These are phyloP conservation scores for Globodera rostochiensis DNA, from an alignment of 1,140 invertebrate species.

Conservation along the genomic window DNA sequence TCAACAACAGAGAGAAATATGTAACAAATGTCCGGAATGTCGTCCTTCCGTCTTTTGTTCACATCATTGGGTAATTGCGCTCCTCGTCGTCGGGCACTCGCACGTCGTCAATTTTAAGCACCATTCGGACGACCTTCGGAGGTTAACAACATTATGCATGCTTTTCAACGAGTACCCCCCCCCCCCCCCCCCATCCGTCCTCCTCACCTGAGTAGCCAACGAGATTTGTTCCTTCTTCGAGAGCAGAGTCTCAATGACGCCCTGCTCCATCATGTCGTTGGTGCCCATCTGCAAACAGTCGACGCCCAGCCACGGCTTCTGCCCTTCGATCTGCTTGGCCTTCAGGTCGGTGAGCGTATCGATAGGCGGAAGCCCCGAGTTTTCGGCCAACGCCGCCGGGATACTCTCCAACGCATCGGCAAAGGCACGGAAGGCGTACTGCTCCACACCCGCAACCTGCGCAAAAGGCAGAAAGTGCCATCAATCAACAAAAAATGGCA, in stretches of 20 bases:
- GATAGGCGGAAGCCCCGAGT: slow-evolving; percentile 89
- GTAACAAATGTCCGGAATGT: not conserved
- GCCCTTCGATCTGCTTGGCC: slow-evolving; percentile 80
- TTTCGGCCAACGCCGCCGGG: slow-evolving; percentile 93
- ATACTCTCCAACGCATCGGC: slow-evolving; percentile 91
- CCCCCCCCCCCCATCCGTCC: too few relatives aligned
- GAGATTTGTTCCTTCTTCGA: slow-evolving; percentile 97
- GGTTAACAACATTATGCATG: slow-evolving; percentile 7
- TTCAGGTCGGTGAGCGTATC: slow-evolving; percentile 90
- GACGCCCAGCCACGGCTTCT: slow-evolving; percentile 85
- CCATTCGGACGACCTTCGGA: slow-evolving; percentile 93
- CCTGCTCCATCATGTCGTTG: slow-evolving; percentile 88
- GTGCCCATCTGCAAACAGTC: slow-evolving; percentile 89
- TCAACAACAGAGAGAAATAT: slow-evolving; percentile 7
- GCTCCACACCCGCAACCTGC: slow-evolving; percentile 85
- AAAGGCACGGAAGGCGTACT: slow-evolving; percentile 94
- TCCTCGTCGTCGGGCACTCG: slow-evolving; percentile 71
- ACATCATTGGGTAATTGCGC: slow-evolving; percentile 41
- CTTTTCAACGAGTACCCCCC: not conserved
- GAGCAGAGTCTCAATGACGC: slow-evolving; percentile 93
- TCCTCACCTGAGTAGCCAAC: slow-evolving; percentile 77
- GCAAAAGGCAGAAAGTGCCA: slow-evolving; percentile 20
- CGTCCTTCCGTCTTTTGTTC: not conserved
- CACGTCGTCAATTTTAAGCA: slow-evolving; percentile 98
- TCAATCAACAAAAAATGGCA: too few relatives aligned